Percentiles rank a stretch among this genome's conserved stretches.
phyloP scores from a whole-genome alignment of 2,888 invertebrate genomes.

The Nowickia ferox region DNA sequence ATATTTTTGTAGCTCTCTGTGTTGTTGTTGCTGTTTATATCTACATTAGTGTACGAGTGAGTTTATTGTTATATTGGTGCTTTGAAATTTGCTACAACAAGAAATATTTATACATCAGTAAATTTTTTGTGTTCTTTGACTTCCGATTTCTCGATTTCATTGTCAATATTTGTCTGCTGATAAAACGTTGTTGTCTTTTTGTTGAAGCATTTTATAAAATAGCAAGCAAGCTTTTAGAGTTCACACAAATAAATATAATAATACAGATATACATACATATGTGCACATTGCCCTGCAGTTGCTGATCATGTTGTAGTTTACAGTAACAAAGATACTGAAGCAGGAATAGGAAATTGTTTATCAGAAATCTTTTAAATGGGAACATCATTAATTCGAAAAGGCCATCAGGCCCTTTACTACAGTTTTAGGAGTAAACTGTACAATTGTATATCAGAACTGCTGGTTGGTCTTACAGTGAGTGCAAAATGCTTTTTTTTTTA shows the following conservation, averaged over 20 bases:
- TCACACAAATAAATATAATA: no score
- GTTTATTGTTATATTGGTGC: slow-evolving; percentile 2
- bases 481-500: not conserved
- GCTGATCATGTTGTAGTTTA: not conserved
- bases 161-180: slow-evolving; percentile 37
- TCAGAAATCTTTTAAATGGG: no score
- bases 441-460: not conserved
- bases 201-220: not conserved
- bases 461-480: not conserved
- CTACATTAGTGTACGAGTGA: not conserved
- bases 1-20: not conserved
- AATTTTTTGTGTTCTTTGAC: slow-evolving; percentile 11
- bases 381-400: no score
- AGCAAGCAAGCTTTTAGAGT: not conserved
- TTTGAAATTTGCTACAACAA: slow-evolving; percentile 31
- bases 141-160: slow-evolving; percentile 1
- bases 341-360: no score
- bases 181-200: not conserved
- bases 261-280: not conserved
- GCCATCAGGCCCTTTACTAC: no score
- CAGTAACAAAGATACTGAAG: no score
- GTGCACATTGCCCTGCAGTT: not conserved
- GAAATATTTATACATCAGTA: slow-evolving; percentile 27
- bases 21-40: not conserved
- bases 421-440: no score